Percentiles rank a stretch among this genome's conserved stretches.
Conservation (phyloP, 2,888 invertebrate species). For the Ceramica pisi region DNA sequence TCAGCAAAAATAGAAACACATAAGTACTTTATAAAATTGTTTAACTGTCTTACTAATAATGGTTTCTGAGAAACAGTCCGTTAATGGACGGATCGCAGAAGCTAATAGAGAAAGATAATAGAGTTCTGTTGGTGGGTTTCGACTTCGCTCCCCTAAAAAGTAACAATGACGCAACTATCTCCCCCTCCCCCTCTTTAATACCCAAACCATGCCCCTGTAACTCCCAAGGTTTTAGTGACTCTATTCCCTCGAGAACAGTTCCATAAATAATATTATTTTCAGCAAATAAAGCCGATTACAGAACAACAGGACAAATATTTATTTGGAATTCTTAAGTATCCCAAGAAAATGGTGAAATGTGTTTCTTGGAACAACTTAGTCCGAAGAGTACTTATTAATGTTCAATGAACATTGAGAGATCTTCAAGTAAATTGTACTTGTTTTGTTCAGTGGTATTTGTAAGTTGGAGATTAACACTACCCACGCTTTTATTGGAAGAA, state of each 20-base stretch:
- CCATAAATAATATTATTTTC: slow-evolving; percentile 17
- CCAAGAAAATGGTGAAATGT: slow-evolving; percentile 9
- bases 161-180: not conserved
- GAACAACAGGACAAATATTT: slow-evolving; percentile 18
- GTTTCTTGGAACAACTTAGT: slow-evolving; percentile 6
- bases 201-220: not conserved
- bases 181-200: not conserved
- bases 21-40: no score
- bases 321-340: slow-evolving; percentile 13
- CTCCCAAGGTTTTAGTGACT: not conserved
- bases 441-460: not conserved
- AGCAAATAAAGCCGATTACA: slow-evolving; percentile 20
- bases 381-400: not conserved
- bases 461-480: no score
- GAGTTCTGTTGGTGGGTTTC: no score
- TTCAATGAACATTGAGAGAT: slow-evolving; percentile 17
- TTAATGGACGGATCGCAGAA: no score
- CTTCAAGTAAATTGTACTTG: not conserved
- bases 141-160: not conserved
- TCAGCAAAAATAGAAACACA: no score
- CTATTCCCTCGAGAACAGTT: not conserved
- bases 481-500: no score
- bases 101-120: no score
- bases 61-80: no score
- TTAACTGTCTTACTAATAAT: no score